Base-by-base conservation (phyloP, 2,888 invertebrate genomes). In the Choreutis nemorana region DNA sequence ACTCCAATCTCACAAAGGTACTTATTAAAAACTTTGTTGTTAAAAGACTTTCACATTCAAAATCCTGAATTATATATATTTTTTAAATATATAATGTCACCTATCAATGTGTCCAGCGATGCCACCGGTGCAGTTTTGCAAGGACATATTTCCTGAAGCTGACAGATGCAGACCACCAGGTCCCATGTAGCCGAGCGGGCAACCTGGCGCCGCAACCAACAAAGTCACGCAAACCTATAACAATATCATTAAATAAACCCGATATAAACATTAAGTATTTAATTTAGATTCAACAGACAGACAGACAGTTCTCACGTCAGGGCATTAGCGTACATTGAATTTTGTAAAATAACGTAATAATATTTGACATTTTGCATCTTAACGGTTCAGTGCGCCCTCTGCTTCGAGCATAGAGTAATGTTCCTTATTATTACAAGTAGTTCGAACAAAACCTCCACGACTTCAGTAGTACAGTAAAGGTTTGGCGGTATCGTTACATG, bases 21-120 rank as follows among this genome's bases (percentile, higher is more conserved):
- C 4, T 18, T 18, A 18, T 6, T 7, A 18, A 18, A 18, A 18
- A 4, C 18, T 6, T 18, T 18, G 18, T 18, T 18, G 5, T 21
- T 3, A 8, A 3, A 21, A 9, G 3, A n/a, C 3, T 2, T 21
- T 21, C 21, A n/a, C 3, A 4, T n/a, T 21, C 8, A 5, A 21
- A 21, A 21, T 9, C 3, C 9, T 21, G 9, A n/a, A n/a, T 3
- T 3, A 8, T 31, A 7, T 31, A 27, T 25, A 7, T n/a, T 13
- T 7, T 5, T 18, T 10, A 10, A 21, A 21, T 4, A n/a, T 2
- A 3, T n/a, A 2, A 21, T 10, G 5, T 5, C 37, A 86, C 79
- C 78, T 81, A 57, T 94, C 94, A 28, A 94, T 86, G 44, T 90
- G 89, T 1, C 90, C 90, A 7, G 92, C 87, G 24, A 89, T 87